A percentile compares a stretch with the other conserved stretches of the same genome.
phyloP scores from a whole-genome alignment of 2,888 invertebrate genomes.

The Zeuzera pyrina region DNA sequence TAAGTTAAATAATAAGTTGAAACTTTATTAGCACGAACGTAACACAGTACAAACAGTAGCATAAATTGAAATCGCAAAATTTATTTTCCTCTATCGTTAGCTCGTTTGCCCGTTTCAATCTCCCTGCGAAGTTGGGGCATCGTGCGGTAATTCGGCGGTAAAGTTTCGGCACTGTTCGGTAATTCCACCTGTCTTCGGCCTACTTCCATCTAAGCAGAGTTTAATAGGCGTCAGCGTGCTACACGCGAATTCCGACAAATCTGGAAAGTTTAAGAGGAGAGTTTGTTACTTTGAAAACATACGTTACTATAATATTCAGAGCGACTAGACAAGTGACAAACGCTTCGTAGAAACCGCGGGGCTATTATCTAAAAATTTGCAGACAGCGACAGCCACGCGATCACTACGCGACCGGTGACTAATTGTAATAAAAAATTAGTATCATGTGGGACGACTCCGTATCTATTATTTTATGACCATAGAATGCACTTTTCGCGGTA shows the following conservation, averaged over 20 bases:
- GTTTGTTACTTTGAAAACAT: background rate
- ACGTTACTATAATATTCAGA: background rate
- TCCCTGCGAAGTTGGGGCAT: conserved; percentile 21
- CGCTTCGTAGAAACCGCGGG: too few relatives aligned
- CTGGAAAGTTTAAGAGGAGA: conserved; percentile 22
- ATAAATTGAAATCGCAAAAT: conserved; percentile 8
- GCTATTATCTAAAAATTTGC: too few relatives aligned
- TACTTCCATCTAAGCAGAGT: conserved; percentile 40
- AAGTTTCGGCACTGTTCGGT: conserved; percentile 22
- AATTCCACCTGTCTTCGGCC: conserved; percentile 43
- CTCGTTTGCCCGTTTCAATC: conserved; percentile 26
- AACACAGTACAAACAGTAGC: too few relatives aligned
- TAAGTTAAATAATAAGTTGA: too few relatives aligned
- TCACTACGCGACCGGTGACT: too few relatives aligned
- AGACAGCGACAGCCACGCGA: too few relatives aligned
- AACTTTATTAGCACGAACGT: too few relatives aligned
- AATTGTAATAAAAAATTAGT: too few relatives aligned
- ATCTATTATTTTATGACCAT: too few relatives aligned
- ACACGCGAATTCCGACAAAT: conserved; percentile 29
- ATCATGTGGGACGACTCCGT: too few relatives aligned
- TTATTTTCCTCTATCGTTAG: conserved; percentile 14
- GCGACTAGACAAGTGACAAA: too few relatives aligned
- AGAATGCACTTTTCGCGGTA: too few relatives aligned
- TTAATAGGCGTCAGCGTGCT: conserved; percentile 33
- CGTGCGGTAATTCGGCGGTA: conserved; percentile 32